Base-by-base conservation (phyloP, 2,113 vertebrate genomes). In the Sciurus niger region DNA sequence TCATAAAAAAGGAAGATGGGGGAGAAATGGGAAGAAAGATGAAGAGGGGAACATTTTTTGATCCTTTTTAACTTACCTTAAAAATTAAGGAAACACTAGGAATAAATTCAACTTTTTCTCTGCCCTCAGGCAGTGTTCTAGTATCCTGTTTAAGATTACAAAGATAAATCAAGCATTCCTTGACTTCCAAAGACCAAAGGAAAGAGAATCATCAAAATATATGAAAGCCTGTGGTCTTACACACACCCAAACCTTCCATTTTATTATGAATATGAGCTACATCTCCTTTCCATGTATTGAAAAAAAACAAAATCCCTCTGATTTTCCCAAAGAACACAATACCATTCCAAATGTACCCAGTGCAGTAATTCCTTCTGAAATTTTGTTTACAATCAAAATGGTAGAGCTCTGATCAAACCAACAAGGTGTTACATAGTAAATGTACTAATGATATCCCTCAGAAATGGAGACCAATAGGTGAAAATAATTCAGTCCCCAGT, bases 61-160 rank as follows among this genome's bases (percentile, higher is more conserved):
- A 30, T 80, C 16, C 7, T n/a, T 70, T 24, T 53, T 89, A 82
- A 70, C 24, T 91, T 22, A 82, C 4, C 30, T 77, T 58, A 72
- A 68, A 40, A 65, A 72, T 91, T 89, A 90, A 73, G 76, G 13
- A 93, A 95, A 73, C 74, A 86, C n/a, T 68, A 78, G 9, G 43
- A 40, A 72, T 4, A 28, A 70, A 25, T 51, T 79, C 51, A 67
- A 74, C 51, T 46, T 94, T 83, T 67, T 67, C 9, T 84, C 2
- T 96, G n/a, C 78, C 8, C 7, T 55, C 34, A 74, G 80, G 84
- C 4, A 70, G 1, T 60, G 67, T 89, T 34, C 11, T 18, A 18
- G 67, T 32, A 53, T 10, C 13, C 65, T 96, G 18, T 40, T 70
- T 95, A 87, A 84, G 22, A 18, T 55, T 43, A 34, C 20, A 94